Evolutionary conservation across 2,113 vertebrate species (phyloP).

Genomic region (Bombycilla garrulus): DNA sequence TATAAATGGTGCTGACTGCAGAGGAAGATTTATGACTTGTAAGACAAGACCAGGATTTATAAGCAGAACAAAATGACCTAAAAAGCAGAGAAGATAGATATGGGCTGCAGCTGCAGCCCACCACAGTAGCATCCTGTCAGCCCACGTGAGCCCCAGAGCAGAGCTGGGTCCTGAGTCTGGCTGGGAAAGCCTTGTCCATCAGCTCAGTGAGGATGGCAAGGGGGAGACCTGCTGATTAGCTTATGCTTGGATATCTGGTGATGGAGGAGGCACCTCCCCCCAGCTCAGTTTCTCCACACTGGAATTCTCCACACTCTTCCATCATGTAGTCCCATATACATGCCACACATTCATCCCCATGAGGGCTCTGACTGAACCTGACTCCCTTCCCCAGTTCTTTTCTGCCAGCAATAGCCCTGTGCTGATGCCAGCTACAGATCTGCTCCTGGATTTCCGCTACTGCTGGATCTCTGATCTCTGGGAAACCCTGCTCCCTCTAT

Average conservation of each 20-base stretch:
- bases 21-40: constrained; percentile 55
- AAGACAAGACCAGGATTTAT: constrained; percentile 37
- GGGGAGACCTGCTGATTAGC: neutral
- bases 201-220: neutral
- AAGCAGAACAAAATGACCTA: constrained; percentile 49
- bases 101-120: neutral
- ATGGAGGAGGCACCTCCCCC: neutral
- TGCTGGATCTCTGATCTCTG: fast-evolving
- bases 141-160: neutral
- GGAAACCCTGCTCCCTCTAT: neutral
- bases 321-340: neutral
- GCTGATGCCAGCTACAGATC: neutral
- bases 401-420: neutral
- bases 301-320: neutral
- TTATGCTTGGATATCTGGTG: neutral
- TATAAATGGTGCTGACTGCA: constrained; percentile 3
- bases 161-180: neutral
- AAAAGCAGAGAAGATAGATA: constrained; percentile 40
- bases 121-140: neutral
- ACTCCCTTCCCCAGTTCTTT: neutral
- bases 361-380: neutral
- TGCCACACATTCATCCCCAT: neutral
- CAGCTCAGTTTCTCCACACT: neutral
- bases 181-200: neutral
- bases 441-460: neutral